Conservation (phyloP, 2,113 vertebrate genomes). For the Kryptolebias marmoratus region DNA sequence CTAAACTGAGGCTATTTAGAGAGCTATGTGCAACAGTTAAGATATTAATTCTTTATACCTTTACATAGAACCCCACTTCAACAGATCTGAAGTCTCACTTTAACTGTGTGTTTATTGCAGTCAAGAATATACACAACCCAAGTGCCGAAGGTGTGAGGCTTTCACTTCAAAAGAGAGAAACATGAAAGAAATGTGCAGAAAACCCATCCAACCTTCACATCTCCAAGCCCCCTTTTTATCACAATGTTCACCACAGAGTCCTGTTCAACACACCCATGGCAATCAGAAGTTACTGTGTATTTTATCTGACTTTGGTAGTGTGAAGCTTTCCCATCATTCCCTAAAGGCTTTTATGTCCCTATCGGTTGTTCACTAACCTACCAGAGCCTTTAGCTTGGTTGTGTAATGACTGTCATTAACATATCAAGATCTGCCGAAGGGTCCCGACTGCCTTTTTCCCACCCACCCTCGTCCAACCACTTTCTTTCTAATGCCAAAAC, state of each 20-base stretch:
- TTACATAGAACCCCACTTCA: too few species aligned
- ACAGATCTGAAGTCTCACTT: too few species aligned
- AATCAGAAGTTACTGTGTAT: slow-evolving; percentile 53
- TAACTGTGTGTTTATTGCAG: too few species aligned
- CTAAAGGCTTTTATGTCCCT: slow-evolving; percentile 60
- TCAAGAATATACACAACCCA: too few species aligned
- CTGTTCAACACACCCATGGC: slow-evolving; percentile 37
- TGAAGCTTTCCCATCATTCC: slow-evolving; percentile 78
- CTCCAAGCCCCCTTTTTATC: not conserved
- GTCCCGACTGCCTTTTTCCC: slow-evolving; percentile 54
- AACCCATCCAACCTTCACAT: not conserved
- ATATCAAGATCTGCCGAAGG: slow-evolving; percentile 74
- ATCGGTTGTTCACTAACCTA: slow-evolving; percentile 53
- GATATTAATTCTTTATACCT: too few species aligned
- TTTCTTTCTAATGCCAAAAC: slow-evolving; percentile 62
- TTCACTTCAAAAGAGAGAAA: slow-evolving; percentile 23
- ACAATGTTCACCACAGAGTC: slow-evolving; percentile 15
- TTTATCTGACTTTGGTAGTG: slow-evolving; percentile 55
- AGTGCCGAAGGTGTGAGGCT: not conserved
- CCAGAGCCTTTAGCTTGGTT: slow-evolving; percentile 59
- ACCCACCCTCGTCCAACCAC: slow-evolving; percentile 41
- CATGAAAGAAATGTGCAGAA: slow-evolving; percentile 20
- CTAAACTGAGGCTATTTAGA: too few species aligned
- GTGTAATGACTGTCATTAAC: slow-evolving; percentile 76
- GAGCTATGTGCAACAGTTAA: too few species aligned